Conservation (phyloP, 2,797 vertebrate species). For the Notolabrus celidotus region DNA sequence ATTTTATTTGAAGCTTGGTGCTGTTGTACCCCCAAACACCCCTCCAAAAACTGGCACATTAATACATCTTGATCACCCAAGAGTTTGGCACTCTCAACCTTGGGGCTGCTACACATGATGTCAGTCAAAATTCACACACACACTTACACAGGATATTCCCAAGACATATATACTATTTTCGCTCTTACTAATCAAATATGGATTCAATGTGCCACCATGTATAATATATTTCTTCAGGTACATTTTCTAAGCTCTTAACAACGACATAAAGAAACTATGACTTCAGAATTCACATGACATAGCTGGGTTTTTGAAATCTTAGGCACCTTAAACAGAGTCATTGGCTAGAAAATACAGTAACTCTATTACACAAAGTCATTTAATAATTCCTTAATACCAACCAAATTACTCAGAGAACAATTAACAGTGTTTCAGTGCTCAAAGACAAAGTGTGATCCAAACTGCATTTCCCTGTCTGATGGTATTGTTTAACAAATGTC, state of each 20-base stretch:
- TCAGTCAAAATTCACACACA: slow-evolving; percentile 15
- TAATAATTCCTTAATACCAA: slow-evolving; percentile 41
- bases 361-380: slow-evolving; percentile 25
- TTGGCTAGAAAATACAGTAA: slow-evolving; percentile 12
- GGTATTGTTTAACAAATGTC: slow-evolving; percentile 60
- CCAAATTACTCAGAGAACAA: slow-evolving; percentile 47
- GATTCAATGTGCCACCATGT: too few relatives aligned
- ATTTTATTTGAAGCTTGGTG: slow-evolving; percentile 4
- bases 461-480: slow-evolving; percentile 46
- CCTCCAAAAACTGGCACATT: not conserved
- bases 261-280: too few relatives aligned
- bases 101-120: not conserved
- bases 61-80: slow-evolving; percentile 6
- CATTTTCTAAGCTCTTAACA: too few relatives aligned
- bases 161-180: too few relatives aligned
- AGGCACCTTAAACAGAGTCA: not conserved
- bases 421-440: slow-evolving; percentile 47
- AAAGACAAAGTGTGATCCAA: slow-evolving; percentile 54
- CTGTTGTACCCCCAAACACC: not conserved
- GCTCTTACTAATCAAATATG: too few relatives aligned
- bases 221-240: too few relatives aligned
- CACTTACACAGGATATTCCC: too few relatives aligned
- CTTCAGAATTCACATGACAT: too few relatives aligned
- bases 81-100: not conserved
- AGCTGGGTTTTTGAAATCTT: too few relatives aligned